Percentiles rank a stretch among this genome's conserved stretches.
phyloP scores from a whole-genome alignment of 1,140 invertebrate species.

The Drosophila parabipectinata region DNA sequence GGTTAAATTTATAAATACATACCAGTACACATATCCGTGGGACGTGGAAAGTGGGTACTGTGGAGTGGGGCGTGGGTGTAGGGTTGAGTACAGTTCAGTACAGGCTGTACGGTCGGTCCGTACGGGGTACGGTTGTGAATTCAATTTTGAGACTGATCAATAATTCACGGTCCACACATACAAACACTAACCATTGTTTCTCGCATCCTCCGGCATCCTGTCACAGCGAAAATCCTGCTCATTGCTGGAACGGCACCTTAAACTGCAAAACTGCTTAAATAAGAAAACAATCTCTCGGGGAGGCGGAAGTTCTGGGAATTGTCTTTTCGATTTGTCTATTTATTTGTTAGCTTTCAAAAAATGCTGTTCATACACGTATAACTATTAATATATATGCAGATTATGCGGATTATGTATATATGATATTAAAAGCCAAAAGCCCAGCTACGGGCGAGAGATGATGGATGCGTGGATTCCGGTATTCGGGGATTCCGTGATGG shows the following conservation, averaged over 20 bases:
- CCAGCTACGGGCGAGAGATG: slow-evolving; percentile 14
- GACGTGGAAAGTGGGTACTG: neutral
- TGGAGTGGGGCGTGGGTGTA: neutral
- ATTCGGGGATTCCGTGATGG: neutral
- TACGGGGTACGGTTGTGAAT: slow-evolving; percentile 26
- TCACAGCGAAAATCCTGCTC: neutral
- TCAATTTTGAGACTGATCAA: slow-evolving; percentile 58
- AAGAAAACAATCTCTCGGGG: slow-evolving; percentile 8
- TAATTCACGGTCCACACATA: slow-evolving; percentile 34
- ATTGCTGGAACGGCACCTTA: slow-evolving; percentile 19
- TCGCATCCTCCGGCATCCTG: neutral
- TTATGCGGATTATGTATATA: slow-evolving; percentile 46
- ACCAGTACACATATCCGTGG: slow-evolving; percentile 11
- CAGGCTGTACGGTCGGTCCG: slow-evolving; percentile 20
- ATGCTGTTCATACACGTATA: slow-evolving; percentile 37
- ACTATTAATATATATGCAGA: slow-evolving; percentile 50
- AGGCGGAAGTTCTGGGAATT: neutral
- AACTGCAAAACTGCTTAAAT: slow-evolving; percentile 25
- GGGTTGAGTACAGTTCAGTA: slow-evolving; percentile 1
- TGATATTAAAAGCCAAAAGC: slow-evolving; percentile 33
- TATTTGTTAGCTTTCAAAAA: slow-evolving; percentile 49
- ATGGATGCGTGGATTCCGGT: slow-evolving; percentile 15
- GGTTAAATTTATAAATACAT: slow-evolving; percentile 46
- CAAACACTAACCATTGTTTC: slow-evolving; percentile 42
- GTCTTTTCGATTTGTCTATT: slow-evolving; percentile 51